phyloP scores from a whole-genome alignment of 2,113 vertebrate species.

The Eulemur macaco region DNA sequence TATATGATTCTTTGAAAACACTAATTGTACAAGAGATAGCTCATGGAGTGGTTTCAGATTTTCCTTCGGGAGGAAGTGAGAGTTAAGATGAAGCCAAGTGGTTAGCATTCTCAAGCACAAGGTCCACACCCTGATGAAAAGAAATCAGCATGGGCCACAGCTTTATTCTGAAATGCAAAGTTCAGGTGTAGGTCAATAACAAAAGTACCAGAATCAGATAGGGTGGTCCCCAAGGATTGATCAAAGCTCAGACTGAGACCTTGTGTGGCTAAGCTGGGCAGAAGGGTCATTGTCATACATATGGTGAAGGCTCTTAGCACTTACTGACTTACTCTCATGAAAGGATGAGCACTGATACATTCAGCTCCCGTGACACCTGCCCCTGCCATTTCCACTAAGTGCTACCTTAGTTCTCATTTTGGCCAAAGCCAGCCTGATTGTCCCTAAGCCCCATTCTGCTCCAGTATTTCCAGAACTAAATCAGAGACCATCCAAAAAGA shows the following conservation, averaged over 20 bases:
- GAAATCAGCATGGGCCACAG: neutral
- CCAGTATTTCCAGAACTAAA: constrained; percentile 28
- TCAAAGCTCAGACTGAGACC: neutral
- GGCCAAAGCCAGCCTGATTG: neutral
- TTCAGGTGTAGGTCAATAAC: neutral
- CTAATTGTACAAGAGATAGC: constrained; percentile 24
- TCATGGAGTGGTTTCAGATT: neutral
- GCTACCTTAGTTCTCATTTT: neutral
- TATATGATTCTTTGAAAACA: constrained; percentile 52
- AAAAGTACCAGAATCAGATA: neutral
- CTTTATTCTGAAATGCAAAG: neutral
- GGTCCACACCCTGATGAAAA: neutral
- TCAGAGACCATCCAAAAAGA: neutral
- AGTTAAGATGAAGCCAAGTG: neutral
- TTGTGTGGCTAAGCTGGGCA: neutral
- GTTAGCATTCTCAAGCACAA: neutral
- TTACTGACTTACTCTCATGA: neutral
- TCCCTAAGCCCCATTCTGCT: neutral
- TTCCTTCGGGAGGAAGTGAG: constrained; percentile 16
- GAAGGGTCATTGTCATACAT: neutral
- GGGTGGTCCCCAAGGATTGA: neutral
- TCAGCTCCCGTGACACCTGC: neutral
- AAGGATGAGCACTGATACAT: neutral
- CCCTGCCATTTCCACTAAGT: neutral
- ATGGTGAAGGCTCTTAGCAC: neutral